Evolutionary conservation across 2,113 vertebrate species (phyloP), one percentile per base, ranked within the genome.

Genomic region (Poeciliopsis retropinna): DNA sequence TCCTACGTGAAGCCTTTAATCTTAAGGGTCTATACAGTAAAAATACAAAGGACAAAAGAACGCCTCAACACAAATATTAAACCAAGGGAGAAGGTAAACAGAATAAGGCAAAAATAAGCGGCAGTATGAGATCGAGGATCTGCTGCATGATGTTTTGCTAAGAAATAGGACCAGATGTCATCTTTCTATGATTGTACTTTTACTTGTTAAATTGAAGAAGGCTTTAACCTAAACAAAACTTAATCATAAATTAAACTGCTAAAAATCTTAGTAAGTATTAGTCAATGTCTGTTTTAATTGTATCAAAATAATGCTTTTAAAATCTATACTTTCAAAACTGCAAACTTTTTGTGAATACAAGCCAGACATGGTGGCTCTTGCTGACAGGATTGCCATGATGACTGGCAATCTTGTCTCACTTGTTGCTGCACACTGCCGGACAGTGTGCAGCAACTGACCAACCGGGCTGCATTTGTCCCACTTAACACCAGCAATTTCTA

Each of bases 1-100:
- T 88, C 89, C 88, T 81, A 89, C 75, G 64, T 86, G 76, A 81
- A 86, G 87, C 81, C 81, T 91, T 92, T 90, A 90, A 90, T 90
- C 84, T 89, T 83, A 82, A 72, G 78, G 78, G 80, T 70, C 82
- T 68, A 31, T 76, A 86, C 69, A 44, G 72, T 67, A 63, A 72
- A 83, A 86, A 73, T 71, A 70, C n/a, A 3, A 44, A 82, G 76
- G 67, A 87, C 77, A 86, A 74, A 88, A 61, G 62, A 64, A 77
- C 1, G 25, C 25, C 72, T 47, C 29, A 75, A 85, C 39, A 66
- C 70, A 41, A 81, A 72, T 51, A 85, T 73, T 65, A 65, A 34
- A 76, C n/a, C 73, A 63, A 14, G 27, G 5, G 19, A 78, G 12
- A 71, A 51, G 54, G 79, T 31, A 79, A 66, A 39, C 22, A 67